Evolutionary conservation across 2,113 vertebrate genomes (phyloP), one percentile per base, ranked within the genome.

Genomic region (Anguilla rostrata): DNA sequence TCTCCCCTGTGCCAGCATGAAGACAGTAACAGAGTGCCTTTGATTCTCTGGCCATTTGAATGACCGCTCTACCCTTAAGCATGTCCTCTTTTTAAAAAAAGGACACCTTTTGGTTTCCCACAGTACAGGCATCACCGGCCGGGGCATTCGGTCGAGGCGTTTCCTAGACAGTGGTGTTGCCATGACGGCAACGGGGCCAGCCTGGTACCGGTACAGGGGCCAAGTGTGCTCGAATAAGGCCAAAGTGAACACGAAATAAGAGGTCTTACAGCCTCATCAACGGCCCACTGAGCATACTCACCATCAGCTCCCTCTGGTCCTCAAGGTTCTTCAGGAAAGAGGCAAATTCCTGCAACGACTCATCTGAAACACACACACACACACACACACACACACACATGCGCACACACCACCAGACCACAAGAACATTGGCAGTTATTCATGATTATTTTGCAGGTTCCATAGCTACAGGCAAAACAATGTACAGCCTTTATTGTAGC

Each of bases 231-330:
- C 22, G 7, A 22, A 26, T 66, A 66, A 66, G 1, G 60, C 60
- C 22, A 20, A 66, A 22, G 60, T 26, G 85, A 26, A 84, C 46
- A 84, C 29, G 84, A 14, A 82, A 29, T 90, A 78, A 81, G 26
- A 60, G 89, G 49, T 57, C 87, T 90, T 92, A 88, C 39, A 26
- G 60, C 11, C 26, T 88, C 88, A 85, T n/a, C 91, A 91, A 84
- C 92, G 90, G 87, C 84, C 78, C 29, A 91, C 86, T 83, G 79
- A 87, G 86, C 80, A 71, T 80, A 93, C 97, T 97, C 91, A 99
- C 98, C 98, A 99, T 96, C 85, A 99, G 95, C 92, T 99, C 98
- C 92, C 98, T 97, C 95, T 99, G 98, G 34, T 99, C 98, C 94
- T 99, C 98, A 78, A 99, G 93, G 87, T 97, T 98, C 94, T 93